Percentiles rank a stretch among this genome's conserved stretches.
These are phyloP conservation scores for Cyanistes caeruleus DNA, from an alignment of 2,113 vertebrate species.

Conservation along the genomic window DNA sequence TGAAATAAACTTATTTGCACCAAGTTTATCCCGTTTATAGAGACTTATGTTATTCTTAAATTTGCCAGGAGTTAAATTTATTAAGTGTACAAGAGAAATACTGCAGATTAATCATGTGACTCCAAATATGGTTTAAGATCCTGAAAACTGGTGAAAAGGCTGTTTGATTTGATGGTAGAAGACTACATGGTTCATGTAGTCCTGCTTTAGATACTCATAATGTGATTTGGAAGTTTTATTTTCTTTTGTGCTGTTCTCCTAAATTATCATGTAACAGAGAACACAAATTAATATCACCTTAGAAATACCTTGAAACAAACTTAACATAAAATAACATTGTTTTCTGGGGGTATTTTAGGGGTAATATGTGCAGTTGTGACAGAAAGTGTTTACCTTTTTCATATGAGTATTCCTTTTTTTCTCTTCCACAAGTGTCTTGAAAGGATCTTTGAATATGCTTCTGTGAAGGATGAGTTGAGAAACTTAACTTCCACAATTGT, in stretches of 20 bases:
- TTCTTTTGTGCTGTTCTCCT: background rate
- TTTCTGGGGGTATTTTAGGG: rapidly evolving
- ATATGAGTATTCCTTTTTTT: background rate
- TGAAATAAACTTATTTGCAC: background rate
- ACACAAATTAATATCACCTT: background rate
- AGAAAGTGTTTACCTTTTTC: background rate
- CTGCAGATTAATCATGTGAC: background rate
- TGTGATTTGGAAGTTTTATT: background rate
- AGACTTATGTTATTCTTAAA: background rate
- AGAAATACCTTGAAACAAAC: background rate
- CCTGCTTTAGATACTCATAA: background rate
- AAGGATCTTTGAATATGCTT: background rate
- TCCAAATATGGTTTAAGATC: background rate
- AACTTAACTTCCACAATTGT: background rate
- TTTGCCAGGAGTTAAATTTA: background rate
- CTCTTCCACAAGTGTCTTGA: background rate
- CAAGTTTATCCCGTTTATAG: background rate
- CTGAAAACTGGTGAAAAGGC: background rate
- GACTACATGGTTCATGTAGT: background rate
- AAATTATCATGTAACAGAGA: background rate
- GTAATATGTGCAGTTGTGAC: background rate
- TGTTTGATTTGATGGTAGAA: background rate
- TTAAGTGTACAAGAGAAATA: background rate
- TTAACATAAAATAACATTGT: background rate
- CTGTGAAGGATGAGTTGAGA: background rate